These are phyloP conservation scores for Marronus borbonicus DNA, from an alignment of 2,888 invertebrate genomes.

Conservation along the genomic window DNA sequence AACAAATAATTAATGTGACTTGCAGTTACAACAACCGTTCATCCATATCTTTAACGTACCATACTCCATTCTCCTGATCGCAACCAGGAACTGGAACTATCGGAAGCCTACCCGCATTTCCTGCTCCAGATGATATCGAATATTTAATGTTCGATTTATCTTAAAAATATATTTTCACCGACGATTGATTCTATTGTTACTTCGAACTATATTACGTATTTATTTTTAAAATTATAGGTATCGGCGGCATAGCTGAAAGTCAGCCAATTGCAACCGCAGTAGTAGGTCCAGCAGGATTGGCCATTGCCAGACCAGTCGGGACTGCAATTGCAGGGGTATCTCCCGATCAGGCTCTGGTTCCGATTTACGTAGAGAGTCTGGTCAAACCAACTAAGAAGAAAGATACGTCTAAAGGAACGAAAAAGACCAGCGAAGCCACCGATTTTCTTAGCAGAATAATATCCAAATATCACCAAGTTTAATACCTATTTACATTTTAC, in stretches of 20 bases:
- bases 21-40: background rate
- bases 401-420: constrained; percentile 48
- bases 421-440: constrained; percentile 50
- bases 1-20: constrained; percentile 6
- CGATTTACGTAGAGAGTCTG: constrained; percentile 63
- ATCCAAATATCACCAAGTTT: constrained; percentile 65
- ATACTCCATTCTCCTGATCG: background rate
- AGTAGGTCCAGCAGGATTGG: constrained; percentile 79
- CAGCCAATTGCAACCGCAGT: constrained; percentile 82
- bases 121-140: constrained; percentile 19
- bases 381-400: constrained; percentile 56
- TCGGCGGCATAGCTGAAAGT: constrained; percentile 81
- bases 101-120: constrained; percentile 47
- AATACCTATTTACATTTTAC: constrained; percentile 19
- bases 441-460: constrained; percentile 66
- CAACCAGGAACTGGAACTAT: background rate
- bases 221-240: constrained; percentile 71
- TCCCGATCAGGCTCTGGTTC: constrained; percentile 70
- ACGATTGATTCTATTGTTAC: background rate
- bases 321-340: constrained; percentile 84
- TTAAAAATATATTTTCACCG: background rate
- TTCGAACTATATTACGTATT: constrained; percentile 18
- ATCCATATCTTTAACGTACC: background rate
- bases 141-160: constrained; percentile 1
- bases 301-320: constrained; percentile 80